phyloP scores from a whole-genome alignment of 2,888 invertebrate genomes.

The Cryptus armator region DNA sequence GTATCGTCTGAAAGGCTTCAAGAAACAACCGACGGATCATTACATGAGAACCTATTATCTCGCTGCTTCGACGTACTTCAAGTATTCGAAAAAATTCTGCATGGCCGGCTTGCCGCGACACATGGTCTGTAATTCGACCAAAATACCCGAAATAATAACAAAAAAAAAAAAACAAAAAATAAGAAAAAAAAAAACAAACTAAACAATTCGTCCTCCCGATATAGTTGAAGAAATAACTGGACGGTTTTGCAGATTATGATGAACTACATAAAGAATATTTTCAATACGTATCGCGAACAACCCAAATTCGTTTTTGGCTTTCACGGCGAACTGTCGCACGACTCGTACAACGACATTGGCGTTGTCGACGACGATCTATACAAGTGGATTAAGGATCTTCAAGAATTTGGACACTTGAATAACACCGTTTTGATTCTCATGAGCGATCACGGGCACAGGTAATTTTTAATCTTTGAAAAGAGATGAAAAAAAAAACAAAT shows the following conservation, averaged over 20 bases:
- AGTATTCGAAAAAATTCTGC: conserved; percentile 88
- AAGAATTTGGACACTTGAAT: conserved; percentile 88
- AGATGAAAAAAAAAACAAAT: neutral
- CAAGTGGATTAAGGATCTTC: conserved; percentile 88
- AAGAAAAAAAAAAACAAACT: neutral
- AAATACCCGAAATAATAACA: neutral
- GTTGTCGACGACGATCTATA: conserved; percentile 91
- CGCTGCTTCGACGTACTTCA: conserved; percentile 87
- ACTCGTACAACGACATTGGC: conserved; percentile 92
- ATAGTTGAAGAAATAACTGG: neutral
- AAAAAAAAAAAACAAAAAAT: neutral
- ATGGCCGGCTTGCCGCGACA: conserved; percentile 89
- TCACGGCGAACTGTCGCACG: conserved; percentile 95
- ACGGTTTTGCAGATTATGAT: conserved; percentile 84
- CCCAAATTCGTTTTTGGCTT: conserved; percentile 95
- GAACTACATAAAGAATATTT: conserved; percentile 86
- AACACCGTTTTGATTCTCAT: conserved; percentile 94
- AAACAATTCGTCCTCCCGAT: neutral
- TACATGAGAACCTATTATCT: conserved; percentile 94
- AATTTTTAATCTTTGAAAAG: conserved; percentile 50
- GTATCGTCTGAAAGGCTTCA: conserved; percentile 95
- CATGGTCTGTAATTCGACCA: conserved; percentile 86
- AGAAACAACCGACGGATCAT: conserved; percentile 94
- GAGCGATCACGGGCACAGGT: conserved; percentile 97
- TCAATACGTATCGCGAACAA: conserved; percentile 88